Conservation (phyloP, 1,140 invertebrate genomes). For the Gryllus bimaculatus region DNA sequence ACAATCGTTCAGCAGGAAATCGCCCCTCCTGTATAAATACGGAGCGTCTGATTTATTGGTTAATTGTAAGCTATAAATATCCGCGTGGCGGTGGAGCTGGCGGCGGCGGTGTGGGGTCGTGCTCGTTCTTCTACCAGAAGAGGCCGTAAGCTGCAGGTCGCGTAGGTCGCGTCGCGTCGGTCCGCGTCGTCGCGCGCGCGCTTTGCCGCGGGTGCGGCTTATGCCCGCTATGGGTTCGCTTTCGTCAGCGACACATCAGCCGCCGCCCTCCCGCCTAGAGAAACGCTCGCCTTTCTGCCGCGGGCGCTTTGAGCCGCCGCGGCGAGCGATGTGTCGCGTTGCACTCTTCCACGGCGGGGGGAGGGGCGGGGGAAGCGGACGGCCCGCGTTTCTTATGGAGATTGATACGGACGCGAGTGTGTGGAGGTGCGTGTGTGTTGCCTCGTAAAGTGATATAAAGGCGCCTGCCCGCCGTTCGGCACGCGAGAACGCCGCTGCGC, state of each 20-base stretch:
- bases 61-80: too few species aligned
- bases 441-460: background rate
- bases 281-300: background rate
- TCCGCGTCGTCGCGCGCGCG: too few species aligned
- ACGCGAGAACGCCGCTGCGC: too few species aligned
- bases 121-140: too few species aligned
- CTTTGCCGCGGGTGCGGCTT: background rate
- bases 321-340: slow-evolving; percentile 2
- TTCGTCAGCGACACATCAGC: background rate
- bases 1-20: too few species aligned
- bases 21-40: too few species aligned
- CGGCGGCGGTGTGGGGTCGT: too few species aligned
- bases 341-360: background rate
- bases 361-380: background rate
- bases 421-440: background rate
- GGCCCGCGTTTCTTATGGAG: background rate
- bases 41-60: too few species aligned
- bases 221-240: background rate
- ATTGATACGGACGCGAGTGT: background rate
- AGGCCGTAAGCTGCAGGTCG: too few species aligned
- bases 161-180: too few species aligned
- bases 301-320: background rate
- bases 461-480: too few species aligned
- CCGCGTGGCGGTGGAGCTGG: too few species aligned
- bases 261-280: background rate